Percentiles rank a stretch among this genome's conserved stretches.
Conservation (phyloP, 2,797 vertebrate species). For the Rachycentron canadum region DNA sequence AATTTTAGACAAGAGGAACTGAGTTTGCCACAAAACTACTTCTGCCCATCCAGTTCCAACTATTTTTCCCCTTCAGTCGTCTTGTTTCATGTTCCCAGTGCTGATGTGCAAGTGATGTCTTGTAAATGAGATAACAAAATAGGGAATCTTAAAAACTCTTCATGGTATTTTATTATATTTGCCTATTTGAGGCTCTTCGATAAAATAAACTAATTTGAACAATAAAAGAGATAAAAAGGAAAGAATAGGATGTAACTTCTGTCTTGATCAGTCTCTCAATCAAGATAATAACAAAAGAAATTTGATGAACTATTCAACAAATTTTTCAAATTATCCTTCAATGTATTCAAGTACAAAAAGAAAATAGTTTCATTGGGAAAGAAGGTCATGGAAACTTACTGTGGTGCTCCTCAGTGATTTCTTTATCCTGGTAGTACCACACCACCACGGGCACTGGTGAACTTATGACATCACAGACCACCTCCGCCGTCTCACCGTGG, state of each 20-base stretch:
- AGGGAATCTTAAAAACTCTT: not conserved
- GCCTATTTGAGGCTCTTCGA: no score
- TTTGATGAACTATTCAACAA: no score
- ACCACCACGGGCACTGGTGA: conserved; percentile 94
- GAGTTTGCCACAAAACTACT: not conserved
- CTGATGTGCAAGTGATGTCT: no score
- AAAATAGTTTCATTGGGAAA: not conserved
- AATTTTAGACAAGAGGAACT: not conserved
- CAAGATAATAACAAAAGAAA: no score
- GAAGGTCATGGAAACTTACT: conserved; percentile 86
- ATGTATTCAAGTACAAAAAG: not conserved
- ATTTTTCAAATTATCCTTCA: not conserved
- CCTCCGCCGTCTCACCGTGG: conserved; percentile 93
- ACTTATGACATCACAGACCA: conserved; percentile 94
- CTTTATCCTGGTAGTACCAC: conserved; percentile 94
- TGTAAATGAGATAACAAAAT: not conserved
- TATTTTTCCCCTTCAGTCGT: not conserved
- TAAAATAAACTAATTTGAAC: not conserved
- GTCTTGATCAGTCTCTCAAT: no score
- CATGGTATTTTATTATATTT: no score
- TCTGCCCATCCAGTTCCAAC: not conserved
- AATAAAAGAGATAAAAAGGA: no score
- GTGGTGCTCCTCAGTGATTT: conserved; percentile 91
- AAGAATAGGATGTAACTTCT: no score
- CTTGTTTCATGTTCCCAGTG: not conserved